Conservation (phyloP, 2,113 vertebrate genomes). For the Saimiri boliviensis region DNA sequence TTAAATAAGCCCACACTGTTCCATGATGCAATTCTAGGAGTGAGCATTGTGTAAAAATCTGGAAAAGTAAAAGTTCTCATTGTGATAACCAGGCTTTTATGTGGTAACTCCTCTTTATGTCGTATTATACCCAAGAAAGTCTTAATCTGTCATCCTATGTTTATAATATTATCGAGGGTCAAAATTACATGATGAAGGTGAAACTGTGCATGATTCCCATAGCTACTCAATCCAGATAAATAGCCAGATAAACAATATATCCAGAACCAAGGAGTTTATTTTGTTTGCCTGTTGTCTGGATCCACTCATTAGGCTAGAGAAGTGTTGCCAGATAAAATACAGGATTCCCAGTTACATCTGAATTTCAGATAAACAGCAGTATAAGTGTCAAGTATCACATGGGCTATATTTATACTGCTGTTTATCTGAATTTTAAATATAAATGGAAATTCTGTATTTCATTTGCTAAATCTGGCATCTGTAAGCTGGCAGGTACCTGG, state of each 20-base stretch:
- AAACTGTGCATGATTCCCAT: neutral
- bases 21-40: constrained; percentile 37
- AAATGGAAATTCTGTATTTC: neutral
- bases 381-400: neutral
- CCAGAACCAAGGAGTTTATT: neutral
- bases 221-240: neutral
- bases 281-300: neutral
- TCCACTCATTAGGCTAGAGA: neutral
- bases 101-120: neutral
- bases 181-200: neutral
- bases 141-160: neutral
- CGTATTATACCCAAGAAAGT: neutral
- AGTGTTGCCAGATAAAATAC: neutral
- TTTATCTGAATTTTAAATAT: constrained; percentile 26
- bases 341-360: neutral
- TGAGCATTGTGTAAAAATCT: constrained; percentile 12
- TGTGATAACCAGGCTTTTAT: neutral
- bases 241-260: neutral
- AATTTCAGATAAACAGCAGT: neutral
- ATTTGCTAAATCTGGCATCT: neutral
- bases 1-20: constrained; percentile 56
- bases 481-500: neutral
- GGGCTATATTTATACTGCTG: neutral
- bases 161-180: neutral
- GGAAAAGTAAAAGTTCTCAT: neutral